Evolutionary conservation across 92 coral and sea anemone species (phyloP), one percentile per base, ranked within the genome.

Genomic region (Hydrozoanthus gracilis): DNA sequence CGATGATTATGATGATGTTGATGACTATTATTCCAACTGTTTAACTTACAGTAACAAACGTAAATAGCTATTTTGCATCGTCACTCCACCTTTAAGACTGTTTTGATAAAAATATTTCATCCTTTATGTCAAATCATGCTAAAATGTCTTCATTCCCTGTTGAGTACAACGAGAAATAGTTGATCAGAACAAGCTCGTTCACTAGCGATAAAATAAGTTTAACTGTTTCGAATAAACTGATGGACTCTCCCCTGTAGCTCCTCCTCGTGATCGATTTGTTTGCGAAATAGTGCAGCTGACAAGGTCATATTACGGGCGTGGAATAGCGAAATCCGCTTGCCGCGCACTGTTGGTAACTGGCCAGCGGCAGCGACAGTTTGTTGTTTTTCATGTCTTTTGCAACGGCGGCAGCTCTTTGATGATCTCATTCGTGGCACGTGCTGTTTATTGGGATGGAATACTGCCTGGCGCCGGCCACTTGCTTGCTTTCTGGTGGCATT

Each of bases 251-350:
- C 56, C 48, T 58, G 56, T 27, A 80, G 11, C 39, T 47, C 35
- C 11, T 50, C 60, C 4, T 48, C 85, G 54, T 65, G 48, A 16
- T 80, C 62, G 17, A 80, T n/a, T 17, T 80, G 74, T 46, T 80
- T 51, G 10, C 74, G 58, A n/a, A 65, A 49, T 1, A 80, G 61
- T 4, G 74, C 18, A 64, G 85, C 85, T 6, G 74, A 64, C 61
- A 65, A n/a, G 4, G 20, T 65, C 85, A 80, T 65, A 20, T 46
- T 80, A 15, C 61, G 47, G 8, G 61, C 62, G 20, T 80, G 74
- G 62, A 60, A 80, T 16, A 80, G n/a, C 58, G 85, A 80, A 47
- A 80, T 60, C 8, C 85, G 85, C 85, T 65, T 80, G 5, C 85
- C 85, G 52, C 60, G 75, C 14, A 80, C 85, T n/a, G 48, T 66